Evolutionary conservation across 2,888 invertebrate genomes (phyloP), one percentile per base, ranked within the genome.

Genomic region (Pollenia angustigena): DNA sequence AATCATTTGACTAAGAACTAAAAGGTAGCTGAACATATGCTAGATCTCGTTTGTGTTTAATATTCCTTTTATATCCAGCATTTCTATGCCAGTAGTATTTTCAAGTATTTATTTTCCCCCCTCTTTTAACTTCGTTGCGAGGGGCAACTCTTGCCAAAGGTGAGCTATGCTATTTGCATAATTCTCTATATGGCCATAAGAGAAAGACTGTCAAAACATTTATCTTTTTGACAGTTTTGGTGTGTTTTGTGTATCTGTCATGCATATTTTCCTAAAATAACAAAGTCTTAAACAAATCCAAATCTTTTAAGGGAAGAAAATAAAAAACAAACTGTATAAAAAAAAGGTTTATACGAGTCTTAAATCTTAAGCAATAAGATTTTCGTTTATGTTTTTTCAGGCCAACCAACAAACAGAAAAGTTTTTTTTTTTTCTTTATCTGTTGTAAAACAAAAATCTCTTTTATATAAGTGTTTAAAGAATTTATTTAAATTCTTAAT

Each of bases 401-500:
- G 32, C 32, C 32, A 32, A 32, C 32, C 4, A 32, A 6, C 32
- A 32, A 6, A 32, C 0, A n/a, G n/a, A n/a, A n/a, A n/a, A n/a
- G n/a, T 6, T 6, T 32, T 32, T 32, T 32, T 4, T 32, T 32
- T 32, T 23, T 79, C 69, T 79, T 69, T n/a, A 32, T 79, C 16
- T 18, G 14, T 40, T 32, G 10, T 32, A 40, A 2, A n/a, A 14
- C 14, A 4, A 48, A 58, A 32, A 60, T 79, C 52, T 79, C n/a
- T 42, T 50, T 50, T 60, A 16, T 62, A 40, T 66, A 69, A 60
- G 68, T 68, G 50, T 46, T 71, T 60, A 68, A 90, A 88, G 90
- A 91, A 91, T 90, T 91, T 91, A 91, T 91, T 91, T 90, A 91
- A 91, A 91, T 91, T 91, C 89, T 89, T 90, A 91, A 91, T 91